Percentiles rank a stretch among this genome's conserved stretches.
Conservation (phyloP, 2,797 vertebrate genomes). For the Threskiornis aethiopicus region DNA sequence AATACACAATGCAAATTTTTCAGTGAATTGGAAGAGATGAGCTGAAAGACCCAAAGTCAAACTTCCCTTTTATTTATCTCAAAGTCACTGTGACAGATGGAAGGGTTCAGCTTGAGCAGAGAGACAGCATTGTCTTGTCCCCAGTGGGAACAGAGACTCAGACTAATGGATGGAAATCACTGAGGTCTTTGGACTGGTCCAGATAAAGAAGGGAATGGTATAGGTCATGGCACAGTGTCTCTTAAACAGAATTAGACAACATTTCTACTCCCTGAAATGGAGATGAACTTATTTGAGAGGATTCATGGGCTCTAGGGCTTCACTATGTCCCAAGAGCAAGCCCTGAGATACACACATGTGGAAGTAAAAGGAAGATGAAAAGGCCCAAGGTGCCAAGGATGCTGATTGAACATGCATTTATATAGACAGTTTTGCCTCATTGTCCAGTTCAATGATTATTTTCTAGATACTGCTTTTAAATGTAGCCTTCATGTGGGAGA, state of each 20-base stretch:
- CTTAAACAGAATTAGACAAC: background rate
- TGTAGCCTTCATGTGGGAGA: background rate
- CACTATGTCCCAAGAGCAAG: background rate
- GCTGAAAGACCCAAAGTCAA: background rate
- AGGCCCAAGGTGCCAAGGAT: accelerated
- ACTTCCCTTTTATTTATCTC: background rate
- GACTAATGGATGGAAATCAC: background rate
- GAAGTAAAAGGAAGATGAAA: background rate
- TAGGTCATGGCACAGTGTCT: background rate
- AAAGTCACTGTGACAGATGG: background rate
- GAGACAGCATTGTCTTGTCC: background rate
- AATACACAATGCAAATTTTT: background rate
- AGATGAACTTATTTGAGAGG: background rate
- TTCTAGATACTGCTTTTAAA: background rate
- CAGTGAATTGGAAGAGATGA: background rate
- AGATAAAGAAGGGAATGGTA: background rate
- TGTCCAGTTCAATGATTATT: background rate
- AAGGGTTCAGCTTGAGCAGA: background rate
- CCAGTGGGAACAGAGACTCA: background rate
- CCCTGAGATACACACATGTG: accelerated
- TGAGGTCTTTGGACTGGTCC: background rate
- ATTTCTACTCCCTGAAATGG: background rate
- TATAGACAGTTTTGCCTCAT: background rate
- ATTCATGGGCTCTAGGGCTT: background rate
- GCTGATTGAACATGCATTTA: background rate